Evolutionary conservation across 2,113 vertebrate genomes (phyloP).

Genomic region (Chaetorhynchus papuensis): DNA sequence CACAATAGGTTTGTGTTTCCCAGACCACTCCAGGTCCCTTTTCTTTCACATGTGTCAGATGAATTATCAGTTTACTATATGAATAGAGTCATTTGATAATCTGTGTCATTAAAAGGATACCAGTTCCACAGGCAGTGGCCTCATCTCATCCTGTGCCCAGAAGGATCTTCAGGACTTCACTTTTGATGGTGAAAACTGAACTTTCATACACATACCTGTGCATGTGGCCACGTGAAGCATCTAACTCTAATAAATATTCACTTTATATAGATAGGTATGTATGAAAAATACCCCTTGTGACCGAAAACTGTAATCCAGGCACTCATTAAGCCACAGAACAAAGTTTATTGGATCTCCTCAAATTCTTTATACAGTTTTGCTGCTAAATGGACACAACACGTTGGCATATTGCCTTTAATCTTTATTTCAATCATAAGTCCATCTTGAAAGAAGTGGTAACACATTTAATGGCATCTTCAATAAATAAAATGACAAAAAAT

Average conservation of each 20-base stretch:
- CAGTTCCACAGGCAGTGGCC: not conserved
- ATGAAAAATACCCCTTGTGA: not conserved
- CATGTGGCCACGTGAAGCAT: accelerated
- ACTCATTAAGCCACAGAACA: constrained; percentile 43
- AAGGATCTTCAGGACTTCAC: not conserved
- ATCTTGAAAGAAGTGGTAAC: constrained; percentile 1
- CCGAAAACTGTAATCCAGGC: not conserved
- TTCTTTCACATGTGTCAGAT: not conserved
- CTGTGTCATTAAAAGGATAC: not conserved
- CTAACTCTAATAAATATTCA: not conserved
- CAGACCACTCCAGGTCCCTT: not conserved
- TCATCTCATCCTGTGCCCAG: not conserved
- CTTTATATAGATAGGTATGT: not conserved
- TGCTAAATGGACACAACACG: constrained; percentile 36
- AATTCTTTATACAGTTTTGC: constrained; percentile 50
- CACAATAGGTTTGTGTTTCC: not conserved
- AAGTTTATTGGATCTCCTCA: constrained; percentile 66
- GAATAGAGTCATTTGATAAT: not conserved
- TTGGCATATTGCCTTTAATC: not conserved
- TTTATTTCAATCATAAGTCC: constrained; percentile 30
- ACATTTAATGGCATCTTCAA: constrained; percentile 56
- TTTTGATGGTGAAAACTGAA: not conserved
- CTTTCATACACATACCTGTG: not conserved
- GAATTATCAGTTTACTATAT: not conserved
- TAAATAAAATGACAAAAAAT: constrained; percentile 58